phyloP scores from a whole-genome alignment of 2,888 invertebrate genomes.

The Cheilosia scutellata region DNA sequence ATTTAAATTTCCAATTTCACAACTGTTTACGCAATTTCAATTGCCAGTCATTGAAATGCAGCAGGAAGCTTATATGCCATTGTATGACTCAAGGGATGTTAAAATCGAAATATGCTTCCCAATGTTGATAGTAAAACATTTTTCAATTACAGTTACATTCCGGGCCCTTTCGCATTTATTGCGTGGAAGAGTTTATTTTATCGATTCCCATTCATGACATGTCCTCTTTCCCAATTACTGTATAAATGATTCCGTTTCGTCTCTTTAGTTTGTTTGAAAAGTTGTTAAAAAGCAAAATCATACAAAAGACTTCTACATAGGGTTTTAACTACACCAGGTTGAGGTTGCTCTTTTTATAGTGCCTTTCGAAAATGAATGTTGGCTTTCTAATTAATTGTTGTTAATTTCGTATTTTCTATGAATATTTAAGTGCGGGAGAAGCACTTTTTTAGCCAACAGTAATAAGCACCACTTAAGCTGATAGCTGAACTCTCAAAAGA shows the following conservation, averaged over 20 bases:
- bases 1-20: constrained; percentile 43
- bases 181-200: constrained; percentile 31
- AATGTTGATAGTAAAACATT: constrained; percentile 18
- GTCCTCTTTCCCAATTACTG: constrained; percentile 1
- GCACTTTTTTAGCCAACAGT: too few relatives aligned
- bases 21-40: constrained; percentile 50
- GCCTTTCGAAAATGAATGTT: too few relatives aligned
- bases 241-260: constrained; percentile 24
- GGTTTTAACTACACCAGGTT: too few relatives aligned
- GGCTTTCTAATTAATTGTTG: too few relatives aligned
- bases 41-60: constrained; percentile 52
- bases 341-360: too few relatives aligned
- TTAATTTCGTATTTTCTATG: too few relatives aligned
- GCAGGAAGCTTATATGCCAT: constrained; percentile 30
- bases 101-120: constrained; percentile 23
- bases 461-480: too few relatives aligned
- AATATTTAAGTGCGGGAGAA: too few relatives aligned
- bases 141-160: constrained; percentile 56
- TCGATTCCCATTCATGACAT: constrained; percentile 34
- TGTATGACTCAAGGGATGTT: constrained; percentile 28
- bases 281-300: too few relatives aligned
- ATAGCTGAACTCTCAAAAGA: too few relatives aligned
- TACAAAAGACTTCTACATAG: too few relatives aligned
- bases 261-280: constrained; percentile 1
- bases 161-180: constrained; percentile 40